Conservation (phyloP, 2,113 vertebrate species). For the Alces alces region DNA sequence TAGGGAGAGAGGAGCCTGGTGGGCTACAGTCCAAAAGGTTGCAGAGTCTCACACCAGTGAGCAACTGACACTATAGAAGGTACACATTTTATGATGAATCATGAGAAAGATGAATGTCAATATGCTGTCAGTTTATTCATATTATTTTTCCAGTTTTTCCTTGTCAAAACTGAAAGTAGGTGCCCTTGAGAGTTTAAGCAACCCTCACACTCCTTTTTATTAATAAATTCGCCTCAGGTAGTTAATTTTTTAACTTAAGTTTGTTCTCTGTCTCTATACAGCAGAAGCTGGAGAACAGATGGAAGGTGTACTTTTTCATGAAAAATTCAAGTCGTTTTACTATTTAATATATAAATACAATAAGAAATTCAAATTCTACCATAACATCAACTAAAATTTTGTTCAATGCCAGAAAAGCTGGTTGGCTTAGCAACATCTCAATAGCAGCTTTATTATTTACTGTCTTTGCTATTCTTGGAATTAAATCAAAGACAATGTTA, state of each 20-base stretch:
- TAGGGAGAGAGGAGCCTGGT: background rate
- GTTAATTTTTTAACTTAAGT: background rate
- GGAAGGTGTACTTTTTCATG: background rate
- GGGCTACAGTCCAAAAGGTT: background rate
- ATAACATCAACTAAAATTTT: background rate
- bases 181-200: background rate
- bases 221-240: background rate
- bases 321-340: background rate
- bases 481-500: background rate
- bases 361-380: background rate
- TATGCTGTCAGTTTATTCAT: background rate
- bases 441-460: background rate
- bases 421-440: background rate
- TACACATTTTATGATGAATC: background rate
- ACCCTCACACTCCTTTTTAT: background rate
- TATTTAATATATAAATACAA: background rate
- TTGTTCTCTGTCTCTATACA: background rate
- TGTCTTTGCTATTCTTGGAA: background rate
- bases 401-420: background rate
- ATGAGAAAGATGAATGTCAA: background rate
- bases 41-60: background rate
- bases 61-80: background rate
- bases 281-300: background rate
- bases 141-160: background rate
- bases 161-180: background rate